Base-by-base conservation (phyloP, 2,113 vertebrate genomes). In the Phyllostomus discolor region DNA sequence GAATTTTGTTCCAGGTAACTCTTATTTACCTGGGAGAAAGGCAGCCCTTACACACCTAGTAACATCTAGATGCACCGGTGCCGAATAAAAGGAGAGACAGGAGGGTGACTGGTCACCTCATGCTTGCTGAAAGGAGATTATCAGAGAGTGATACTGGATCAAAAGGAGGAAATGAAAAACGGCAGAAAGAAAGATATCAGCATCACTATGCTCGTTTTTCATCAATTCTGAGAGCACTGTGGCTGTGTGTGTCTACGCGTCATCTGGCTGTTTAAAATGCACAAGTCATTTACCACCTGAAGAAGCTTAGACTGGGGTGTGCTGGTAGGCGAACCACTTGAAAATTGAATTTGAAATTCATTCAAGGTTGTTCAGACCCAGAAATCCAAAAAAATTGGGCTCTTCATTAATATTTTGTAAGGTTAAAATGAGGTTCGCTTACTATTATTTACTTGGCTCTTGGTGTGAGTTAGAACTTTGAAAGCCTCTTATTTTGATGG, bases 371-470 rank as follows among this genome's bases (percentile, higher is more conserved):
- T 67, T 70, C 20, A 57, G 84, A 92, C 16, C 50, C 50, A 79
- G 24, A 90, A 69, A 80, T 16, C 11, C 5, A 83, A 1, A 1
- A 20, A 70, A 73, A 62, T 50, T 38, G 69, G 33, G 19, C 20
- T 78, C 4, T 54, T 69, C 24, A 81, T n/a, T 89, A 62, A 90
- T 79, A 64, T 67, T 72, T 82, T 90, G 10, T 85, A 11, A 91
- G 48, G 66, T 85, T 78, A 78, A 10, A 50, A 46, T 52, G 59
- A 88, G 48, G 38, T 82, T 54, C 6, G 4, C 72, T 64, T 88
- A 43, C 66, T 79, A 16, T 75, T 81, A 41, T 94, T 72, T 87
- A 67, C 15, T 38, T 94, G 69, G 73, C 31, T 48, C 2, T 69
- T 43, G 5, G 3, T 70, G 14, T 78, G 64, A 69, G 17, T 59